Percentiles rank a stretch among this genome's conserved stretches.
Evolutionary conservation across 2,113 vertebrate species (phyloP).

Genomic region (Cavia aperea): DNA sequence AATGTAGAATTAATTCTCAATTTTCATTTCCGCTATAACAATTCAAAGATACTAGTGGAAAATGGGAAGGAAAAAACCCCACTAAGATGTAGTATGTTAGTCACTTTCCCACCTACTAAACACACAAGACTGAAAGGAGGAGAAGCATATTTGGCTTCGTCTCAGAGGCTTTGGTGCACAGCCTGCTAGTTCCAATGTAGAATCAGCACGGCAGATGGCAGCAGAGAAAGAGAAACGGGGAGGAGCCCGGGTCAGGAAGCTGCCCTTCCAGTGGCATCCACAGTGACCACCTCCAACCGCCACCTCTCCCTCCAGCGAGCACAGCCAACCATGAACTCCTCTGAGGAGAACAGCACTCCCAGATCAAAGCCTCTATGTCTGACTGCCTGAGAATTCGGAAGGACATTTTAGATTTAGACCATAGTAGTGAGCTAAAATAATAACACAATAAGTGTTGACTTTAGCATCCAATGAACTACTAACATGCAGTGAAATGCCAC

Average conservation of each 20-base stretch:
- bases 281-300: not conserved
- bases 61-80: not conserved
- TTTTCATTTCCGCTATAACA: constrained; percentile 15
- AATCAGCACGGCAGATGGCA: not conserved
- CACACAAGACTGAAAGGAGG: not conserved
- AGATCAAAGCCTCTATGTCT: not conserved
- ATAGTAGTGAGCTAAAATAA: not conserved
- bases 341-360: not conserved
- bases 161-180: not conserved
- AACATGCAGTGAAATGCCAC: not conserved
- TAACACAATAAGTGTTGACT: not conserved
- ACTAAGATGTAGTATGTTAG: not conserved
- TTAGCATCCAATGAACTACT: constrained; percentile 15
- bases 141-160: not conserved
- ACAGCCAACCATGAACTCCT: not conserved
- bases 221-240: not conserved
- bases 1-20: constrained; percentile 16
- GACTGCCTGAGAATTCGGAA: not conserved
- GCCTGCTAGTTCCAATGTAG: not conserved
- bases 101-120: not conserved
- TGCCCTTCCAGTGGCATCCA: not conserved
- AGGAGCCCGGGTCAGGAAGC: not conserved
- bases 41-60: constrained; percentile 24
- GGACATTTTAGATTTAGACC: not conserved
- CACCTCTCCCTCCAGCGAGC: not conserved